Evolutionary conservation across 2,888 invertebrate genomes (phyloP), one percentile per base, ranked within the genome.

Genomic region (Dasysyrphus albostriatus): DNA sequence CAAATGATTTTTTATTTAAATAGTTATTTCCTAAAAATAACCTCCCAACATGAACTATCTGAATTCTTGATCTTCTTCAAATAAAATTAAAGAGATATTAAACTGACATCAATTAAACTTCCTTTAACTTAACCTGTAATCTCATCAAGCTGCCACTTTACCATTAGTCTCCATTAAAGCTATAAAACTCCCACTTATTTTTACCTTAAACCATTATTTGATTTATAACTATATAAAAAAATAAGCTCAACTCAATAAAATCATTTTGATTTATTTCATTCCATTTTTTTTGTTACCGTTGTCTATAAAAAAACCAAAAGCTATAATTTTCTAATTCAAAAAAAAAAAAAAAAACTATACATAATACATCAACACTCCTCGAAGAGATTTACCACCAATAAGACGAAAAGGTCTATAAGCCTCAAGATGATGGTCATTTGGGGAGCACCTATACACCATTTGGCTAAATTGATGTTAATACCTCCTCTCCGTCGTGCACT

Each of bases 351-450:
- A n/a, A n/a, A 56, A 47, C 63, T 61, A 61, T 42, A 24, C 37
- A 32, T 5, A 56, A 56, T 78, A 58, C 51, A 58, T 65, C 73
- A 73, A 80, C 73, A 80, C 79, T 65, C 54, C 51, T 49, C 54
- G 39, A 70, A 34, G n/a, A 34, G 24, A 74, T 39, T 65, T 32
- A 32, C 61, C 72, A 56, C 54, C 32, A 14, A 32, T 32, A 58
- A 44, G 32, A 9, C 39, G 4, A n/a, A 5, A 82, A 77, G 34
- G 47, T 54, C 54, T 61, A 3, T 24, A 73, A 76, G 67, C 76
- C 51, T 51, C 80, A 44, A 59, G 72, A 83, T 67, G 83, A 83
- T 83, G 83, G 78, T 83, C 83, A 83, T 83, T 83, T 61, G 10
- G 83, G 51, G 78, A 61, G 63, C 65, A 67, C 69, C 69, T 63